Base-by-base conservation (phyloP, 2,113 vertebrate species). In the Cichladusa arquata region DNA sequence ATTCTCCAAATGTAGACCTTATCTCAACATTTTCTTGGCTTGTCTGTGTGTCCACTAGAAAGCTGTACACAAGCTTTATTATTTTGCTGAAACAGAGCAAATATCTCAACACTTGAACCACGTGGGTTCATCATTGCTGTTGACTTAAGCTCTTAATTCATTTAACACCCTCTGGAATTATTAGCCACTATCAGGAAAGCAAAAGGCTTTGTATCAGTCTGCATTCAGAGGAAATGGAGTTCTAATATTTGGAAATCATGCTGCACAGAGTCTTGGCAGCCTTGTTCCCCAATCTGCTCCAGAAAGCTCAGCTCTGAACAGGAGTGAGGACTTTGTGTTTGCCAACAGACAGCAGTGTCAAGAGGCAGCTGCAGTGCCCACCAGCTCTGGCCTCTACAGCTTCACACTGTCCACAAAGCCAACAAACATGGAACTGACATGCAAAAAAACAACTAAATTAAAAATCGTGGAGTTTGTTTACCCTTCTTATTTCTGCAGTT, bases 401-500 rank as follows among this genome's bases (percentile, higher is more conserved):
- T 48, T 19, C 5, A 51, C 42, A 26, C n/a, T n/a, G 38, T 33
- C 84, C 58, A 64, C 44, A 86, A 62, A 81, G 22, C 18, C 65
- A 73, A 73, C 31, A 54, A 47, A 88, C 42, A 13, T 2, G 64
- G 70, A 81, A 53, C 16, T 7, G 36, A 56, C 36, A 19, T 13
- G 28, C 10, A 54, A 53, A 61, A 60, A 38, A 65, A 29, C 42
- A 33, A 5, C n/a, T 60, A 40, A 54, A 85, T 12, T 50, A 64
- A 86, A 65, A 36, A 36, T 3, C 12, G 26, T 1, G 1, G 15
- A 71, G 65, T 81, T 81, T 86, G 38, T 92, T 98, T 98, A 99
- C 99, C 99, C 98, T 98, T 98, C 99, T 98, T 95, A 99, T 99
- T 97, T 99, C 99, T 93, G 99, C 98, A 33, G 99, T 99, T 90